Evolutionary conservation across 2,113 vertebrate genomes (phyloP), one percentile per base, ranked within the genome.

Genomic region (Drymodes brunneopygia): DNA sequence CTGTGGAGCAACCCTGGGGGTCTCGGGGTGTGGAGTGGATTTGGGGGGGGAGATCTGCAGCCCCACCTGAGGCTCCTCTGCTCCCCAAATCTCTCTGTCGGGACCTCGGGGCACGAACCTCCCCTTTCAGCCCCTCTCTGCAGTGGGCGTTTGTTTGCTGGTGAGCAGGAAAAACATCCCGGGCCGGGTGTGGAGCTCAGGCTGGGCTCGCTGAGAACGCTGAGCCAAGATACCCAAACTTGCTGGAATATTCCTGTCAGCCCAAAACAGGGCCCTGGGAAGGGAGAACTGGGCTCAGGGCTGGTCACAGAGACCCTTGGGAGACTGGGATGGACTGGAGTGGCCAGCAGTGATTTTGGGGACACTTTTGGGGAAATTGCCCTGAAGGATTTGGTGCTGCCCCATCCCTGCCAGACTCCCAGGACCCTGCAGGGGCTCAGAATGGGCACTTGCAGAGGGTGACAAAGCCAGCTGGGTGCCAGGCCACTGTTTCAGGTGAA

Each of bases 371-470:
- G 16, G 19, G 38, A 38, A 20, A n/a, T 14, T 7, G 7, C 35
- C 3, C 2, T 1, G 45, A 35, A 42, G 27, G 27, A 11, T 82
- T 75, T 61, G 35, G 67, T 62, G 31, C 77, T 91, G 45, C 29
- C 42, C 47, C 15, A 7, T 45, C 84, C 21, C 56, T 21, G 36
- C 78, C 60, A 13, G 31, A 38, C 10, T 40, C 67, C 36, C 42
- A 16, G 53, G 22, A 29, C 24, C 21, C 1, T 1, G 2, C 0
- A 2, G 50, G 15, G 11, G 25, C 75, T 69, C 5, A 0, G 62
- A 25, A 50, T 7, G 2, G 9, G 36, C 33, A 2, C 40, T 44
- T 4, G 35, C 36, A 31, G 74, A 45, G 45, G 50, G 38, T 57
- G 29, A 45, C 60, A 88, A 75, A 83, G 56, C 36, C 25, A 11